Percentiles rank a stretch among this genome's conserved stretches.
Conservation (phyloP, 2,888 invertebrate species). For the Anarsia innoxiella region DNA sequence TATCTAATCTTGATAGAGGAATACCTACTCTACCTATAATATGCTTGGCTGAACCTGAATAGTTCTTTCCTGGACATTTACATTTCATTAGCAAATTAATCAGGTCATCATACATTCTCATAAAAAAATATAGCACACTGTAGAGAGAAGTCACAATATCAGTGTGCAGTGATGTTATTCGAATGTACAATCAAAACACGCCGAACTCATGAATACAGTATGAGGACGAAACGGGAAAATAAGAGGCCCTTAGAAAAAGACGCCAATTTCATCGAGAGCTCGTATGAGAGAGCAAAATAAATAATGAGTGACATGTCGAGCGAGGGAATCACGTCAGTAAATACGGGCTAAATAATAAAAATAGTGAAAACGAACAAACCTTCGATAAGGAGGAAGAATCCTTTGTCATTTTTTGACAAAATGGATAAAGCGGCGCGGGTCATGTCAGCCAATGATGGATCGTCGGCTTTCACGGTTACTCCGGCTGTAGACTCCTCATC, state of each 20-base stretch:
- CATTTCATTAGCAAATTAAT: too few species aligned
- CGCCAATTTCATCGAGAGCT: background rate
- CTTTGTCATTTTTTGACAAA: constrained; percentile 81
- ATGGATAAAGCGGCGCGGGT: constrained; percentile 82
- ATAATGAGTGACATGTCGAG: background rate
- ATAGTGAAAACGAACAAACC: too few species aligned
- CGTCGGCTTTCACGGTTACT: constrained; percentile 76
- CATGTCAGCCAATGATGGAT: constrained; percentile 86
- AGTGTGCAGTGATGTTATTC: too few species aligned
- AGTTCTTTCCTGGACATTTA: too few species aligned
- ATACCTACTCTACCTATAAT: too few species aligned
- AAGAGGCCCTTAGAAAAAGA: background rate
- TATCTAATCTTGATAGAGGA: too few species aligned
- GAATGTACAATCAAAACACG: constrained; percentile 20
- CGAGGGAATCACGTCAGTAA: too few species aligned
- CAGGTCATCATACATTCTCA: too few species aligned
- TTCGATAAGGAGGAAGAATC: constrained; percentile 85
- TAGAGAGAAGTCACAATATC: too few species aligned
- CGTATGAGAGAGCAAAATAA: background rate
- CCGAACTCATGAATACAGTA: constrained; percentile 23
- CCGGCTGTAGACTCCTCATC: constrained; percentile 75
- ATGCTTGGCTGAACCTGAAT: too few species aligned
- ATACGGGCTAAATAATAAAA: too few species aligned
- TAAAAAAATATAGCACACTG: too few species aligned
- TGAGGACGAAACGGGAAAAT: constrained; percentile 14